Evolutionary conservation across 2,797 vertebrate genomes (phyloP), one percentile per base, ranked within the genome.

Genomic region (Aulostomus chinensis): DNA sequence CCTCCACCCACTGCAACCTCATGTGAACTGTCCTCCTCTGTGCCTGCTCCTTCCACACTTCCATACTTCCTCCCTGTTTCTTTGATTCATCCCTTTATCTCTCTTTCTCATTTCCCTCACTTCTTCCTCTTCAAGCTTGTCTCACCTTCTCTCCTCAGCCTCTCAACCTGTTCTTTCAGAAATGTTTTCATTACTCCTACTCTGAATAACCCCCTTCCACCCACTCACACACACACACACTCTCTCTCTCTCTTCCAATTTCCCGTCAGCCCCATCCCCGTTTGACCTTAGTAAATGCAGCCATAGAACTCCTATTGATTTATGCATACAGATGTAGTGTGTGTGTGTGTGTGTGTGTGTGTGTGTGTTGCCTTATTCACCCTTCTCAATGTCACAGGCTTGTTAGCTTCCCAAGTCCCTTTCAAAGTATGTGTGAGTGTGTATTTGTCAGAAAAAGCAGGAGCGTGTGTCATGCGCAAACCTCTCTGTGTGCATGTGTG

Each of bases 311-410:
- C 38, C 66, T 73, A 86, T 86, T 83, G 76, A 86, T 86, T 83
- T 77, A 76, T 78, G 74, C 72, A 83, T 82, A 84, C 71, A 73
- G 66, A 81, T 77, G 61, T 53, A 59, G 58, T 49, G 43, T 30
- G 20, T 3, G 47, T 60, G 41, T 59, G 58, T 58, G 38, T 10
- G 36, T 29, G 56, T 40, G 39, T 41, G 54, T 21, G 11, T 64
- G 46, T 48, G 52, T 54, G 50, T 37, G 62, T 56, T 58, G 33
- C 24, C 53, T 74, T 65, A 42, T 73, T 78, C 74, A 76, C 68
- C 81, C 75, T 76, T 77, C 62, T 78, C 85, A 88, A 85, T 81
- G 84, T 81, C 85, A 87, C 71, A 77, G 62, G 58, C 76, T 82
- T 4, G 64, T 81, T 83, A 69, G 68, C 55, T 65, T 60, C 35